phyloP scores from a whole-genome alignment of 2,888 invertebrate genomes.

The Lissocephala sabroskyi region DNA sequence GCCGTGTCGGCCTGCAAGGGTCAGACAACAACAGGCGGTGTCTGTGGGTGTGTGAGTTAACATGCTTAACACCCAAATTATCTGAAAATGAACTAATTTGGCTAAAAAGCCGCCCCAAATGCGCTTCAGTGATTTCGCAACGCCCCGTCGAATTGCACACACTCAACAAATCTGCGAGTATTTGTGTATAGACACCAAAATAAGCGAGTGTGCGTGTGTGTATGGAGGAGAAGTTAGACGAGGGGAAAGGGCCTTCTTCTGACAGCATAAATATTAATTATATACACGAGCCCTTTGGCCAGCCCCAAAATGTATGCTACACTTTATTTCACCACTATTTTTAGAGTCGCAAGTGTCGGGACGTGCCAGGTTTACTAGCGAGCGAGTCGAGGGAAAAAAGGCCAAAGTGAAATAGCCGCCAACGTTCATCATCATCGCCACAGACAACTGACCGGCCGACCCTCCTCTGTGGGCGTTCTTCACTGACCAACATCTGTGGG shows the following conservation, averaged over 20 bases:
- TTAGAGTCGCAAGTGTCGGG: not conserved
- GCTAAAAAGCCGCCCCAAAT: slow-evolving; percentile 31
- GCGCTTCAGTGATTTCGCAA: slow-evolving; percentile 19
- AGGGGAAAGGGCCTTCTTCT: too few species aligned
- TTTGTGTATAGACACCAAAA: too few species aligned
- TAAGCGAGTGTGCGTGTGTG: too few species aligned
- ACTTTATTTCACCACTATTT: slow-evolving; percentile 1
- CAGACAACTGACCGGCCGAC: too few species aligned
- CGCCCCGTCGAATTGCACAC: too few species aligned
- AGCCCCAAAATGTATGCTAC: not conserved
- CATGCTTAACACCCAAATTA: slow-evolving; percentile 53
- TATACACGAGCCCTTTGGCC: not conserved
- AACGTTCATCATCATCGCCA: too few species aligned
- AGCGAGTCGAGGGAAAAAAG: too few species aligned
- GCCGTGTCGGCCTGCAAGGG: not conserved
- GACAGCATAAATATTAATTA: not conserved
- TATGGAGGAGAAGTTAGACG: too few species aligned
- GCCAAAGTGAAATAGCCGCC: too few species aligned
- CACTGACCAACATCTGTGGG: not conserved
- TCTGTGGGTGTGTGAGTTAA: slow-evolving; percentile 8
- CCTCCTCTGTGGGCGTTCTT: too few species aligned
- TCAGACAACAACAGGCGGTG: slow-evolving; percentile 2
- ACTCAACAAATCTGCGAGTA: too few species aligned
- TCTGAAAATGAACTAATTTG: slow-evolving; percentile 50
- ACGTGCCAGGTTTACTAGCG: not conserved